phyloP scores from a whole-genome alignment of 2,888 invertebrate species.

The Merodon equestris region DNA sequence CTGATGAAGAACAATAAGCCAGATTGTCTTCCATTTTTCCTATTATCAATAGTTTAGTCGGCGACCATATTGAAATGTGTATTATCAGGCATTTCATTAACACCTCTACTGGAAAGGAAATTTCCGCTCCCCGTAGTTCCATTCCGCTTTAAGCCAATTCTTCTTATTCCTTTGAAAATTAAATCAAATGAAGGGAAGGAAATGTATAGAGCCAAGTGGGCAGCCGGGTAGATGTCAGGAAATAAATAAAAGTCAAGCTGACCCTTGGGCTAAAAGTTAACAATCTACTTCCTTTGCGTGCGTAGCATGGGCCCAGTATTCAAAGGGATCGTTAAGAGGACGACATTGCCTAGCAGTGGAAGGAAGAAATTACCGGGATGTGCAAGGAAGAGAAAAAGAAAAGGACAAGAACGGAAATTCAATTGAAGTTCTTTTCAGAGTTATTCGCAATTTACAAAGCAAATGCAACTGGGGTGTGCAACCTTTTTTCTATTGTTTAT shows the following conservation, averaged over 20 bases:
- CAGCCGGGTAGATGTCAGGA: constrained; percentile 1
- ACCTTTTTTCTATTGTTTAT: neutral
- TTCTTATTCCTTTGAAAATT: constrained; percentile 14
- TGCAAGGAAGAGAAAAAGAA: neutral
- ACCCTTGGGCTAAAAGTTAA: constrained; percentile 28
- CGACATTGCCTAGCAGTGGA: neutral
- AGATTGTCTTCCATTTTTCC: too few species aligned
- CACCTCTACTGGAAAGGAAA: too few species aligned
- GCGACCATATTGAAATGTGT: too few species aligned
- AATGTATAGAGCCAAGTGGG: too few species aligned
- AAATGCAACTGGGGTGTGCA: neutral
- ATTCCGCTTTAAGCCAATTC: neutral
- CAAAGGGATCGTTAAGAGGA: constrained; percentile 22
- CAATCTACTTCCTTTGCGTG: constrained; percentile 40
- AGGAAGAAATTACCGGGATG: neutral
- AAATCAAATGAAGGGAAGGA: constrained; percentile 28
- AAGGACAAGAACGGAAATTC: neutral
- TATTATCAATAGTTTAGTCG: too few species aligned
- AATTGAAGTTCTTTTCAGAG: constrained; percentile 20
- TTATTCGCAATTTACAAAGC: constrained; percentile 4
- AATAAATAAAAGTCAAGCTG: constrained; percentile 20
- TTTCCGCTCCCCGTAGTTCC: too few species aligned
- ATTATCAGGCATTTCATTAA: too few species aligned
- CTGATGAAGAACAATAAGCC: too few species aligned
- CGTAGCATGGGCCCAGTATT: constrained; percentile 20